Conservation (phyloP, 2,113 vertebrate species). For the Cyanoramphus novaezelandiae region DNA sequence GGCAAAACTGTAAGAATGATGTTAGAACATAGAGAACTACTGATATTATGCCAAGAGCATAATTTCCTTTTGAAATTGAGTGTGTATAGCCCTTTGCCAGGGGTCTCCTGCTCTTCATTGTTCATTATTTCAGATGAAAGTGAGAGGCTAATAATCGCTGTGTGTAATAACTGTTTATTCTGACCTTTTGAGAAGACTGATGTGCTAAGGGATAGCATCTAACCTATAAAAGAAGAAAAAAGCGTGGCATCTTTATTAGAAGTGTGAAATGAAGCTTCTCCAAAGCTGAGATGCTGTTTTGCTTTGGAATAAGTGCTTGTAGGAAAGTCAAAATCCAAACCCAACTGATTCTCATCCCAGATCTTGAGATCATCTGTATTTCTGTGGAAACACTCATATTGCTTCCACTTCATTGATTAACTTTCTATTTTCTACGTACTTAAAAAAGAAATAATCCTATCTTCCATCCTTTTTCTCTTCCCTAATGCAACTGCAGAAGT, state of each 20-base stretch:
- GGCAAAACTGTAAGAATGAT: neutral
- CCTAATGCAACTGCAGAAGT: neutral
- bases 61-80: neutral
- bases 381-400: neutral
- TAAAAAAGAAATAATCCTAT: neutral
- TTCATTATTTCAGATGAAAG: neutral
- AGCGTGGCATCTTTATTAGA: neutral
- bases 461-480: neutral
- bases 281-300: neutral
- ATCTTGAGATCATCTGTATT: neutral
- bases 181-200: constrained; percentile 18
- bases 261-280: neutral
- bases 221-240: neutral
- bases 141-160: neutral
- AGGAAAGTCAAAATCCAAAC: neutral
- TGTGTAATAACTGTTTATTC: neutral
- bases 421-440: neutral
- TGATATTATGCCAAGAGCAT: constrained; percentile 35
- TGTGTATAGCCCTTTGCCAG: neutral
- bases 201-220: neutral
- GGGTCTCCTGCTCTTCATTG: neutral
- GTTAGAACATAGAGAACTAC: constrained; percentile 9
- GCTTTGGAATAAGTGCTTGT: neutral
- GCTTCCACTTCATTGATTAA: neutral
- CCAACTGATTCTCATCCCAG: neutral